Conservation (phyloP, 1,140 invertebrate species). For the Augochlora pura region DNA sequence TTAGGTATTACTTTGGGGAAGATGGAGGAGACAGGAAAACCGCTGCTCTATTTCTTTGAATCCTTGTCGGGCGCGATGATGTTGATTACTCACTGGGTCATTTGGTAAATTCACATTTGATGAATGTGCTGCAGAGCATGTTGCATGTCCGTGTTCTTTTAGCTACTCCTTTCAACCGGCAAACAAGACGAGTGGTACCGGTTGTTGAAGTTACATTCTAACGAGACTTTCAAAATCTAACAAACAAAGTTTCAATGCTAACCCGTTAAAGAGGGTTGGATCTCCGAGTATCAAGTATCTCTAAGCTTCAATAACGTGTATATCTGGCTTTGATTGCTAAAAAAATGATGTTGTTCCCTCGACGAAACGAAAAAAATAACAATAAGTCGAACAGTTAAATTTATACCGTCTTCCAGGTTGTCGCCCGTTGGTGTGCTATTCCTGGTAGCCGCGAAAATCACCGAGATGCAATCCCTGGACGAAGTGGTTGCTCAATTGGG, state of each 20-base stretch:
- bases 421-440: constrained; percentile 92
- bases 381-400: no score
- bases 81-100: constrained; percentile 87
- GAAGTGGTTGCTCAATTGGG: constrained; percentile 88
- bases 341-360: no score
- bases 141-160: neutral
- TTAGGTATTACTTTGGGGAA: constrained; percentile 85
- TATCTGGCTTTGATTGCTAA: no score
- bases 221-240: no score
- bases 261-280: no score
- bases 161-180: no score
- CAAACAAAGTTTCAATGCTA: no score
- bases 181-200: no score
- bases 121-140: neutral
- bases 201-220: no score
- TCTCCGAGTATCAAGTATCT: no score
- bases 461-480: constrained; percentile 89
- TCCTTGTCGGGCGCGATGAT: constrained; percentile 85
- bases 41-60: constrained; percentile 84
- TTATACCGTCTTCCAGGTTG: constrained; percentile 74
- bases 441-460: constrained; percentile 88
- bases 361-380: no score
- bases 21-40: constrained; percentile 83
- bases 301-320: no score
- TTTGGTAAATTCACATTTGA: constrained; percentile 79